Evolutionary conservation across 2,888 invertebrate species (phyloP).

Genomic region (Andrena praecox): DNA sequence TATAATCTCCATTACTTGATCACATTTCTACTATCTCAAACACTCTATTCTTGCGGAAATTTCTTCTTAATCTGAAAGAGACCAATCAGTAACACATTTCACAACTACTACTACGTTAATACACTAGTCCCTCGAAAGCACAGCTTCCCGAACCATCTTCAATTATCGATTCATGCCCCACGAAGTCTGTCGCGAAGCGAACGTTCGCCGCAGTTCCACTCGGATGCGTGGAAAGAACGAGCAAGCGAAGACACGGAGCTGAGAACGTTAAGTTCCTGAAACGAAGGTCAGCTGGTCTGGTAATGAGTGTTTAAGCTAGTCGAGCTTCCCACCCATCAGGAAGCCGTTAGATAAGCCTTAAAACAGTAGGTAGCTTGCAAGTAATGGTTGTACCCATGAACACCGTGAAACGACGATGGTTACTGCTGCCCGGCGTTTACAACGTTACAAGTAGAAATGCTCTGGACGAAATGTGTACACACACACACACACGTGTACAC

Average conservation of each 20-base stretch:
- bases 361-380: slow-evolving; percentile 70
- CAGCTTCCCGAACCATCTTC: no score
- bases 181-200: neutral
- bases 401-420: slow-evolving; percentile 68
- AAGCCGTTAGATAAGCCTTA: slow-evolving; percentile 69
- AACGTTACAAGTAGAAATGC: slow-evolving; percentile 66
- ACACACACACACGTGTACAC: slow-evolving; percentile 10
- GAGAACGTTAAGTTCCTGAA: slow-evolving; percentile 1
- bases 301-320: slow-evolving; percentile 66
- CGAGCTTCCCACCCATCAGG: slow-evolving; percentile 53
- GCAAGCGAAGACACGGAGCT: neutral
- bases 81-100: no score
- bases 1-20: no score
- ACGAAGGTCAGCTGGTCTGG: slow-evolving; percentile 38
- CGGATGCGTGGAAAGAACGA: slow-evolving; percentile 14
- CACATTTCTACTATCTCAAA: no score
- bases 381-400: slow-evolving; percentile 65
- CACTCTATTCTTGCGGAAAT: no score
- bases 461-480: slow-evolving; percentile 61
- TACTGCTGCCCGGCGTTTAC: slow-evolving; percentile 68
- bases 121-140: no score
- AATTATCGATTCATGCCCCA: neutral
- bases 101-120: no score
- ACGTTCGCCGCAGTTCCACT: neutral
- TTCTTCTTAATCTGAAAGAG: no score